phyloP scores from a whole-genome alignment of 2,113 vertebrate genomes.

The Lucifuga dentata region DNA sequence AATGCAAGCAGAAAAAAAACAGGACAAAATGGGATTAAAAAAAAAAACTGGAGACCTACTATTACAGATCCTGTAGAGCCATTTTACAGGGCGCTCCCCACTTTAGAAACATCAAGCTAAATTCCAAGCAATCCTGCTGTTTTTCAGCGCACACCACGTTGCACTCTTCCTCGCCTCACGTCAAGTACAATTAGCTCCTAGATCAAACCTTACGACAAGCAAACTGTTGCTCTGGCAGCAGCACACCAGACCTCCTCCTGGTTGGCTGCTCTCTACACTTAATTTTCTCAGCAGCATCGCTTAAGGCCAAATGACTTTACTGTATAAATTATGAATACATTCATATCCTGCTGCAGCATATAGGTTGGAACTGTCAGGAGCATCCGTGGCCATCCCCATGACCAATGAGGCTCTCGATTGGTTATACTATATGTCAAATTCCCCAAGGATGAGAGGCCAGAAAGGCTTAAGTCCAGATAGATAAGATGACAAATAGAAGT shows the following conservation, averaged over 20 bases:
- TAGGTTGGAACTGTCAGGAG: constrained; percentile 44
- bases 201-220: constrained; percentile 46
- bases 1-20: too few species aligned
- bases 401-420: constrained; percentile 39
- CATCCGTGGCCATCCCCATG: constrained; percentile 36
- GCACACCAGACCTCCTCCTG: constrained; percentile 50
- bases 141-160: constrained; percentile 25
- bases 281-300: constrained; percentile 61
- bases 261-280: constrained; percentile 45
- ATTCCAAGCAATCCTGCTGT: constrained; percentile 3
- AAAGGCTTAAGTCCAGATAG: constrained; percentile 42
- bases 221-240: constrained; percentile 55
- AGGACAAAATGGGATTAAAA: too few species aligned
- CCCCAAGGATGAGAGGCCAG: constrained; percentile 40
- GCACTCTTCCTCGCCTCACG: constrained; percentile 47
- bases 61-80: constrained; percentile 34
- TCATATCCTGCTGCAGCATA: constrained; percentile 40
- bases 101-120: constrained; percentile 40
- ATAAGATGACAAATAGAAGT: constrained; percentile 49
- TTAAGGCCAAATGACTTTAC: constrained; percentile 59
- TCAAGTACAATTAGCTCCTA: constrained; percentile 60
- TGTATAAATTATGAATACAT: constrained; percentile 62
- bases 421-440: constrained; percentile 13
- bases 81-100: constrained; percentile 42
- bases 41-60: background rate